Base-by-base conservation (phyloP, 92 coral and sea anemone genomes). In the Epizoanthus rinbou region DNA sequence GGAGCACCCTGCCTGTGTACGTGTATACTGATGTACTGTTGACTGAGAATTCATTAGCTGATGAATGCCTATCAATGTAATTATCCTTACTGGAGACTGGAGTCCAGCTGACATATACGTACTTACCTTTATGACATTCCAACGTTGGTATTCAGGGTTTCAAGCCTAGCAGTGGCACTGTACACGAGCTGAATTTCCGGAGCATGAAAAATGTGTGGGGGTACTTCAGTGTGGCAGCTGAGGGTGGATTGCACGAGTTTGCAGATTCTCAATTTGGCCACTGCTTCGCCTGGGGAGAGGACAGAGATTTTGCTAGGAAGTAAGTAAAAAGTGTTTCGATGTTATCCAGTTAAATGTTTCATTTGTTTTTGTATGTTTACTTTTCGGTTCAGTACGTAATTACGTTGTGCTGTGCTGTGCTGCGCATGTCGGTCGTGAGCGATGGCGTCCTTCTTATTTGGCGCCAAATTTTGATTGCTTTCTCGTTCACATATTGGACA, bases 251-350 rank as follows among this genome's bases (percentile, higher is more conserved):
- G 28, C 99, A 97, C 78, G 99, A 97, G 88, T 97, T 86, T 85
- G 99, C 99, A 0, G 99, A 97, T 83, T 97, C 99, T 37, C 99
- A 97, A 83, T 97, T 97, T 87, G 99, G 99, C 14, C 99, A 97
- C 82, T 92, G 95, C 87, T 97, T 97, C 86, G 99, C 99, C 15
- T 97, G 99, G 99, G 99, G 99, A 60, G 99, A 97, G 84, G 95
- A 97, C 80, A 86, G 99, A 80, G 99, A 97, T 43, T 92, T 90
- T 66, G 99, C 99, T 8, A 90, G 99, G 73, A 97, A 93, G 99
- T 97, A 21, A 41, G 79, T 10, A 21, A 54, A 21, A 19, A 18
- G n/a, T 5, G 45, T 6, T 9, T 28, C 31, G 31, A 28, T 28
- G 31, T 8, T 3, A 21, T 13, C 57, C 21, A n/a, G 54, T 62